Conservation (phyloP, 2,797 vertebrate species). For the Propithecus perrieri region DNA sequence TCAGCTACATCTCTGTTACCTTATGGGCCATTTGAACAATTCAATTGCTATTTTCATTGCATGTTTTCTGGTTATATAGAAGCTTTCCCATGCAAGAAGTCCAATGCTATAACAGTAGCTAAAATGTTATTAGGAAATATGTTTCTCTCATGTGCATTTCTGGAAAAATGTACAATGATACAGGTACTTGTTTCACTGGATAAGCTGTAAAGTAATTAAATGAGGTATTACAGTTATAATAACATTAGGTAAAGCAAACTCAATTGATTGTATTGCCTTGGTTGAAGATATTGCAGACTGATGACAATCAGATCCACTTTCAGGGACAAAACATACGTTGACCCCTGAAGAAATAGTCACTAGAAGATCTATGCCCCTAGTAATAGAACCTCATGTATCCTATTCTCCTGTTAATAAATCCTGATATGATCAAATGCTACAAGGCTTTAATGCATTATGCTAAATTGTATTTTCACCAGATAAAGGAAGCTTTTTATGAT, state of each 20-base stretch:
- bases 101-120: not conserved
- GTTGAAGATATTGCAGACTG: not conserved
- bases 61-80: not conserved
- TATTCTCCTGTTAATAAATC: too few species aligned
- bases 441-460: not conserved
- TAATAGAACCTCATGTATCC: not conserved
- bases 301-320: not conserved
- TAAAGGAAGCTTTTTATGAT: not conserved
- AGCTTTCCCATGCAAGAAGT: too few species aligned
- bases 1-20: not conserved
- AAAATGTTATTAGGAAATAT: not conserved
- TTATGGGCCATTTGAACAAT: not conserved
- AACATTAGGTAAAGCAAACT: not conserved
- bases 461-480: not conserved
- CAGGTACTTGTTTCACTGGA: not conserved
- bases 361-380: not conserved
- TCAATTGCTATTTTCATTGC: not conserved
- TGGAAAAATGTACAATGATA: not conserved
- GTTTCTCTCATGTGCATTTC: not conserved
- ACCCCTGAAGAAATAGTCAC: not conserved
- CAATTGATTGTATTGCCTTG: not conserved
- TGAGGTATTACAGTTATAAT: not conserved
- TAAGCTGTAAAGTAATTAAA: not conserved
- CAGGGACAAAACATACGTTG: not conserved
- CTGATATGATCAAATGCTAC: not conserved